Percentiles rank a stretch among this genome's conserved stretches.
These are phyloP conservation scores for Pantherophis guttatus DNA, from an alignment of 2,113 vertebrate species.

Conservation along the genomic window DNA sequence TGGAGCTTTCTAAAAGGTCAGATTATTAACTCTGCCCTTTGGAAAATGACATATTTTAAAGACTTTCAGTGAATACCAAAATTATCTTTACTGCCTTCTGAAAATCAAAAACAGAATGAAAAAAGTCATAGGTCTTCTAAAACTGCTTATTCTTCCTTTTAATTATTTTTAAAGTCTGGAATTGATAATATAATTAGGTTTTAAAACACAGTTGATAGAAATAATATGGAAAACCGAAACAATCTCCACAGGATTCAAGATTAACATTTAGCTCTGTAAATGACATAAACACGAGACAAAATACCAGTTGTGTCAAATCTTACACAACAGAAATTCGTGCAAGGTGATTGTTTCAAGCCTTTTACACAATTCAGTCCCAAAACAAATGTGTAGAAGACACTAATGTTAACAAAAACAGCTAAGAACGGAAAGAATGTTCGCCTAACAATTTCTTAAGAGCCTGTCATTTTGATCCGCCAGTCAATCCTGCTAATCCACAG, in stretches of 20 bases:
- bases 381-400: background rate
- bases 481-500: background rate
- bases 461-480: background rate
- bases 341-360: background rate
- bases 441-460: background rate
- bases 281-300: background rate
- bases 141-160: background rate
- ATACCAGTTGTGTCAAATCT: background rate
- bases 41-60: conserved; percentile 30
- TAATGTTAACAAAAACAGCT: background rate
- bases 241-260: background rate
- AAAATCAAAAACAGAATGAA: conserved; percentile 7
- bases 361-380: background rate
- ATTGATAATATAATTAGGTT: background rate
- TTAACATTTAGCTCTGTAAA: background rate
- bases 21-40: conserved; percentile 29
- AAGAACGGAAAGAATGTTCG: background rate
- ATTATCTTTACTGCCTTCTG: background rate
- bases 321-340: background rate
- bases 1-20: conserved; percentile 48
- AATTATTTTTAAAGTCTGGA: background rate
- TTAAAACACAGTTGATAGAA: background rate
- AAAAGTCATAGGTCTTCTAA: conserved; percentile 3
- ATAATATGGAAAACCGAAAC: background rate
- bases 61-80: conserved; percentile 25